A percentile compares a stretch with the other conserved stretches of the same genome.
These are phyloP conservation scores for Cacoxenus indagator DNA, from an alignment of 2,888 invertebrate species.

Conservation along the genomic window DNA sequence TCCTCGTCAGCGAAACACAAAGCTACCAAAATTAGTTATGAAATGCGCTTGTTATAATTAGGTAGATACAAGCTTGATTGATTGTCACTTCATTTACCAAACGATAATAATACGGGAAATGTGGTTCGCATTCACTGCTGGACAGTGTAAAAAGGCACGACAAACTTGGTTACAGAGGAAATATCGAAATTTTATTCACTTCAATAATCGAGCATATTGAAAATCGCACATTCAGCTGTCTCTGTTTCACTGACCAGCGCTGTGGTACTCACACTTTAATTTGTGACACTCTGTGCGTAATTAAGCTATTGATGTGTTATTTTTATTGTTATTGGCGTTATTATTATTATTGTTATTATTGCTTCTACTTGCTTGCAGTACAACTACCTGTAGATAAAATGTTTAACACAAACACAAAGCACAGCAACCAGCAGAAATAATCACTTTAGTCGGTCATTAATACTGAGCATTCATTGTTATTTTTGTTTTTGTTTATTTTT, in stretches of 20 bases:
- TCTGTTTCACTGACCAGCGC: not conserved
- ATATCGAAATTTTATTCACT: not conserved
- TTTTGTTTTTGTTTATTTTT: conserved; percentile 26
- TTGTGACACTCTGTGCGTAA: conserved; percentile 37
- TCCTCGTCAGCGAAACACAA: not conserved
- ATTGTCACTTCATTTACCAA: conserved; percentile 11
- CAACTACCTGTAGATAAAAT: conserved; percentile 11
- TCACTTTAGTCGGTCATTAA: conserved; percentile 45
- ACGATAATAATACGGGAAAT: not conserved
- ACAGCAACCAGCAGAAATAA: conserved; percentile 34
- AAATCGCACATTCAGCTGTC: too few species aligned
- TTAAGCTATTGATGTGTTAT: conserved; percentile 38
- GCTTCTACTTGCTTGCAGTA: not conserved
- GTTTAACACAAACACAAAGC: not conserved
- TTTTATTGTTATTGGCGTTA: not conserved
- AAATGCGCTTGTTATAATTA: conserved; percentile 12
- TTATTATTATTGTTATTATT: not conserved
- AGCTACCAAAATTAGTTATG: not conserved
- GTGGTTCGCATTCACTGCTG: not conserved
- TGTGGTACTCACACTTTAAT: conserved; percentile 22
- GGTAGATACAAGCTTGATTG: not conserved
- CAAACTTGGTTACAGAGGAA: not conserved
- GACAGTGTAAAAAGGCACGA: not conserved
- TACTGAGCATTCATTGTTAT: conserved; percentile 22
- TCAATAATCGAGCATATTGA: too few species aligned